Conservation (phyloP, 1,140 invertebrate species). For the Saccostrea cuccullata region DNA sequence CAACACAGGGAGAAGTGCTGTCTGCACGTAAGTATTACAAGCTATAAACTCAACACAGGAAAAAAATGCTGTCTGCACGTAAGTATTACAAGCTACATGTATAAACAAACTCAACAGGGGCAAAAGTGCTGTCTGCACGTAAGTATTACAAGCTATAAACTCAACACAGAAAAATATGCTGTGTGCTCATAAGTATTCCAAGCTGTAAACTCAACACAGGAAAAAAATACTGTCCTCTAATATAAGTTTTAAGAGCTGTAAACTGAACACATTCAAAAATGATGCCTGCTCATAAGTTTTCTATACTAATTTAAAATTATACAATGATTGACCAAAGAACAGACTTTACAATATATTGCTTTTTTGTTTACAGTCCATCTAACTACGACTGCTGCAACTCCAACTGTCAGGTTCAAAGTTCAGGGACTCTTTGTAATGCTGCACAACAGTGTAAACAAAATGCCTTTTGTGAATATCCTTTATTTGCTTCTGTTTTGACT, state of each 20-base stretch:
- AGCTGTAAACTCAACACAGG: too few species aligned
- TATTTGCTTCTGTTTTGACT: background rate
- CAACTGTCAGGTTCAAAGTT: constrained; percentile 88
- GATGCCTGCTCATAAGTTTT: too few species aligned
- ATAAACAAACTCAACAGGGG: constrained; percentile 40
- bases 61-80: constrained; percentile 63
- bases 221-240: too few species aligned
- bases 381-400: constrained; percentile 96
- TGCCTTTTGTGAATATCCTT: constrained; percentile 79
- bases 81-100: constrained; percentile 4
- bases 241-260: background rate
- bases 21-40: constrained; percentile 62
- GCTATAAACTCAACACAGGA: background rate
- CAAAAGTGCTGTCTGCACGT: constrained; percentile 64
- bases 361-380: constrained; percentile 86
- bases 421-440: constrained; percentile 86
- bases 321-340: too few species aligned
- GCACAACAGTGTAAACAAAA: constrained; percentile 94
- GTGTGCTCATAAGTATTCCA: too few species aligned
- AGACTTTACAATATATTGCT: constrained; percentile 21
- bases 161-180: background rate
- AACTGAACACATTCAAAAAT: background rate
- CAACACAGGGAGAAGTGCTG: constrained; percentile 14
- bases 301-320: too few species aligned
- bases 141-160: background rate